Percentiles rank a stretch among this genome's conserved stretches.
phyloP scores from a whole-genome alignment of 1,140 invertebrate species.

The Drosophila equinoxialis region DNA sequence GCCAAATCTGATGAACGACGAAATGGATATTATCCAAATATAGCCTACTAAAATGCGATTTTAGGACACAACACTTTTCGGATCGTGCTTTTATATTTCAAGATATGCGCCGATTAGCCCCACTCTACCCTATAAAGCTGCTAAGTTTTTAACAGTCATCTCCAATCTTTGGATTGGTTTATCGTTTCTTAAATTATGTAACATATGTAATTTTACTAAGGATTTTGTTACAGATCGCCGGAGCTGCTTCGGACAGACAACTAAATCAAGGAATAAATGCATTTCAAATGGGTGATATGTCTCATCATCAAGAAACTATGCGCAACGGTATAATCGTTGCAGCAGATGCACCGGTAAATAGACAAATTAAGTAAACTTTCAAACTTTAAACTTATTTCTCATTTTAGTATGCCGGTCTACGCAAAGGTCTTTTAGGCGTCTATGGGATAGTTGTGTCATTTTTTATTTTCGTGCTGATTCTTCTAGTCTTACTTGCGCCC shows the following conservation, averaged over 20 bases:
- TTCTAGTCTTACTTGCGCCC: conserved; percentile 90
- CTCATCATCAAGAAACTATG: conserved; percentile 84
- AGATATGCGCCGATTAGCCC: too few relatives aligned
- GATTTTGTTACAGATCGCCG: conserved; percentile 86
- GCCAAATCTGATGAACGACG: too few relatives aligned
- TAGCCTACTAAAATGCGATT: too few relatives aligned
- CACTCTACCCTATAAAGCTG: too few relatives aligned
- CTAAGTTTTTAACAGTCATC: too few relatives aligned
- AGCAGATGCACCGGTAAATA: conserved; percentile 89
- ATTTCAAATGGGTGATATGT: conserved; percentile 92
- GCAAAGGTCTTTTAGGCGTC: conserved; percentile 89
- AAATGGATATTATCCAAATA: too few relatives aligned
- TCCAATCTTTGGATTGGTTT: too few relatives aligned
- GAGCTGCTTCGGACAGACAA: conserved; percentile 89
- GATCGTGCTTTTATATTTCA: too few relatives aligned
- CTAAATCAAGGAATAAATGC: conserved; percentile 89
- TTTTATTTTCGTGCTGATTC: conserved; percentile 87
- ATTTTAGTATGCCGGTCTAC: conserved; percentile 87
- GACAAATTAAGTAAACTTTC: neutral
- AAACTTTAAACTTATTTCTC: neutral
- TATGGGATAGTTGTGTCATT: conserved; percentile 88
- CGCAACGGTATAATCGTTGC: conserved; percentile 86
- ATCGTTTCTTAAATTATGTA: too few relatives aligned
- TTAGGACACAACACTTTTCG: too few relatives aligned
- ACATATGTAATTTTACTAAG: conserved; percentile 37